These are phyloP conservation scores for Mimumesa dahlbomi DNA, from an alignment of 2,888 invertebrate genomes.

Conservation along the genomic window DNA sequence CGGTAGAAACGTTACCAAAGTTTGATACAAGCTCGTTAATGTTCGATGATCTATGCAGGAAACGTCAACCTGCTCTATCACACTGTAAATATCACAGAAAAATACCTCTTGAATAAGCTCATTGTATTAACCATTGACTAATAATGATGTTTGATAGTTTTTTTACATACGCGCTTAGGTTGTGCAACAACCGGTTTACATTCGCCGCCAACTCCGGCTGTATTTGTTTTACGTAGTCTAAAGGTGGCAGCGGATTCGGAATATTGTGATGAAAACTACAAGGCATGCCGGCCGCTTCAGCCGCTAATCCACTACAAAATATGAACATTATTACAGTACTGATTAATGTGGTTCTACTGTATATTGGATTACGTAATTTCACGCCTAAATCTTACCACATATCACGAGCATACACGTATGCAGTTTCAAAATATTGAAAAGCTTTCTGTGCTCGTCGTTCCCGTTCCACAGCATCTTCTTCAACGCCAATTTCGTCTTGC, in stretches of 20 bases:
- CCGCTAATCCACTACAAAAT: slow-evolving; percentile 67
- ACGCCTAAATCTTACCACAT: slow-evolving; percentile 73
- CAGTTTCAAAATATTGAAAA: slow-evolving; percentile 70
- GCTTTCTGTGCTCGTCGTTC: slow-evolving; percentile 65
- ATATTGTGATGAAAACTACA: slow-evolving; percentile 64
- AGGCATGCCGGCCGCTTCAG: slow-evolving; percentile 63
- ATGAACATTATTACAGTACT: slow-evolving; percentile 13
- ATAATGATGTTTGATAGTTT: neutral
- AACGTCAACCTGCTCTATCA: slow-evolving; percentile 63
- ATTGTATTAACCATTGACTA: neutral
- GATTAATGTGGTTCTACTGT: neutral
- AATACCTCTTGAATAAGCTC: neutral
- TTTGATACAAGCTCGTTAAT: slow-evolving; percentile 65
- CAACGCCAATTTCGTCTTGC: slow-evolving; percentile 57
- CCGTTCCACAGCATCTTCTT: slow-evolving; percentile 50
- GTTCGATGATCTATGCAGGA: slow-evolving; percentile 57
- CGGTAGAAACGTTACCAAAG: slow-evolving; percentile 66
- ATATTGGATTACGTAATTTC: neutral
- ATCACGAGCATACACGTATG: slow-evolving; percentile 72
- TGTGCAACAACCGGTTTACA: slow-evolving; percentile 66
- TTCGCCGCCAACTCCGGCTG: slow-evolving; percentile 68
- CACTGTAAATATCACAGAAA: slow-evolving; percentile 54
- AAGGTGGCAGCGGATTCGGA: slow-evolving; percentile 49
- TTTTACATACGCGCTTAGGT: slow-evolving; percentile 66
- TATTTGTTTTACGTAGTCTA: slow-evolving; percentile 54